phyloP scores from a whole-genome alignment of 2,113 vertebrate species.

The Delphinapterus leucas region DNA sequence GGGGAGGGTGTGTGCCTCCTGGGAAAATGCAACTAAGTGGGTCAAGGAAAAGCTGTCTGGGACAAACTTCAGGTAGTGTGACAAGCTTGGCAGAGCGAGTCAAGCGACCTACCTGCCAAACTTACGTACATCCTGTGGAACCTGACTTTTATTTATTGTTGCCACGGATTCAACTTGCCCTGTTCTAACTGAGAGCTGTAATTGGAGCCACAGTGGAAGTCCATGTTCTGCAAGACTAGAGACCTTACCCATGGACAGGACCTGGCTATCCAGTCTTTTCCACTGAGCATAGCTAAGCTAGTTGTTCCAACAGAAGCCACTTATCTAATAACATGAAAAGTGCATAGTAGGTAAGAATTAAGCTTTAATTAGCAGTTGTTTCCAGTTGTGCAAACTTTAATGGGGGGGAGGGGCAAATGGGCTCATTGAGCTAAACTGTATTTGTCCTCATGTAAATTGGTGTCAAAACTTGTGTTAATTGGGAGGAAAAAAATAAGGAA shows the following conservation, averaged over 20 bases:
- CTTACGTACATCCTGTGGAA: neutral
- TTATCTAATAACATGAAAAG: slow-evolving; percentile 68
- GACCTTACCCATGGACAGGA: neutral
- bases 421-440: neutral
- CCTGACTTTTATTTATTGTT: neutral
- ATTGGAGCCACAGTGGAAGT: neutral
- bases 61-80: neutral
- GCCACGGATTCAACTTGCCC: neutral
- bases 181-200: neutral
- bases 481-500: neutral
- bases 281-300: slow-evolving; percentile 1
- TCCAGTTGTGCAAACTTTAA: slow-evolving; percentile 60
- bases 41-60: neutral
- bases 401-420: neutral
- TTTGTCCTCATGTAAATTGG: slow-evolving; percentile 44
- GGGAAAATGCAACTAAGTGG: neutral
- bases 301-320: slow-evolving; percentile 69
- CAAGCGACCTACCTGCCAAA: neutral
- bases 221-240: neutral
- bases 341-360: slow-evolving; percentile 49
- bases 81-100: neutral
- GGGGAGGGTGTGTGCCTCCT: rapidly evolving
- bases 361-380: slow-evolving; percentile 69
- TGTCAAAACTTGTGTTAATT: slow-evolving; percentile 61
- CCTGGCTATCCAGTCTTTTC: slow-evolving; percentile 37